Evolutionary conservation across 2,888 invertebrate genomes (phyloP).

Genomic region (Exocentrus adspersus): DNA sequence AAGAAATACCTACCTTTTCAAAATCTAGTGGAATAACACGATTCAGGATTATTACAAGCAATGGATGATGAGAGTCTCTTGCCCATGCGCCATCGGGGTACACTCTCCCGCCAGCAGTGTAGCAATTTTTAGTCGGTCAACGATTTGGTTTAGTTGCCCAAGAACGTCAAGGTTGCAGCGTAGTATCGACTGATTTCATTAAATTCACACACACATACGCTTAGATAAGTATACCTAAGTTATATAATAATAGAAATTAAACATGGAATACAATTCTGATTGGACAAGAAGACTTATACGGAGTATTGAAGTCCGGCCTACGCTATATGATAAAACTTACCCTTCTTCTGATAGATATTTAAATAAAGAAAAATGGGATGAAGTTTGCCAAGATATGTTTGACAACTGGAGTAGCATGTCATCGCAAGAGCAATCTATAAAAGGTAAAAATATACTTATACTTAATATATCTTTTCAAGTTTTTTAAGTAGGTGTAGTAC

Average conservation of each 20-base stretch:
- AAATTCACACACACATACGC: background rate
- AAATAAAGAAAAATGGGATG: background rate
- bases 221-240: no score
- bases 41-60: no score
- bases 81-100: background rate
- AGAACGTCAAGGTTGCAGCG: background rate
- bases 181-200: background rate
- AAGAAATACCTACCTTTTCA: no score
- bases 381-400: background rate
- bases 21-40: no score
- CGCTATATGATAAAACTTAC: background rate
- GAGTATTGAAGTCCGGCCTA: background rate
- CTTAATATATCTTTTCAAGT: no score
- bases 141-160: background rate
- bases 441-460: background rate
- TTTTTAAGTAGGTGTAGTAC: no score
- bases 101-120: background rate
- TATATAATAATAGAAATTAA: background rate
- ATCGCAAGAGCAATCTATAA: background rate
- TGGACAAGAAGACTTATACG: background rate
- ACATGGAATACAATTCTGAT: background rate
- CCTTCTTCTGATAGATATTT: background rate
- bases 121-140: conserved; percentile 3
- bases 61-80: background rate
- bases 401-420: background rate